Evolutionary conservation across 2,888 invertebrate species (phyloP), one percentile per base, ranked within the genome.

Genomic region (Ochropleura plecta): DNA sequence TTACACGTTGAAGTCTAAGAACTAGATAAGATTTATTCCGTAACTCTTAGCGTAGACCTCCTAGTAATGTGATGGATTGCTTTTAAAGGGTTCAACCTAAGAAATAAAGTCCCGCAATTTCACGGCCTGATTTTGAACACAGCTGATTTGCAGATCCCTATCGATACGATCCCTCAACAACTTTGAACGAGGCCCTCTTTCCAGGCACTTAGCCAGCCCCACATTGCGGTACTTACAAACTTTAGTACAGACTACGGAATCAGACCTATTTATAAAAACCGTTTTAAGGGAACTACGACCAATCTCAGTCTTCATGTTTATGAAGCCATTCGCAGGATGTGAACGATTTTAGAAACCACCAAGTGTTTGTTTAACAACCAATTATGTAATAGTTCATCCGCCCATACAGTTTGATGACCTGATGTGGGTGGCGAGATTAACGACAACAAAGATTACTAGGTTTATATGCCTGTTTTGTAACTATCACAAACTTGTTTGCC

Each of bases 371-470:
- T 77, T 78, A 79, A 79, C 72, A 48, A 63, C 64, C 85, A 73
- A 84, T 84, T 86, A 75, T 60, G 86, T 80, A 86, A 84, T 73
- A 77, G 78, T 76, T 80, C 68, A 70, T 70, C 75, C 79, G 78
- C 84, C 86, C 63, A 77, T 84, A 53, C 76, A 75, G 86, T 82
- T 62, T 66, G 75, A 76, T 84, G 84, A 88, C 84, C 82, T 66
- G 42, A 44, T 46, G 83, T 83, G 83, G 83, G 87, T 70, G 72
- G 72, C 44, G 44, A 42, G 59, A 79, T 76, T 55, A 70, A 71
- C 44, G 48, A 70, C 42, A n/a, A 59, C 20, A 60, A 72, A 79
- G 30, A 76, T 75, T 73, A 55, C 60, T 60, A 46, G 51, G 48
- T 51, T 70, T 68, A 40, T 69, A 55, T 72, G 46, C 20, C 42